Evolutionary conservation across 2,113 vertebrate species (phyloP), one percentile per base, ranked within the genome.

Genomic region (Aegithalos caudatus): DNA sequence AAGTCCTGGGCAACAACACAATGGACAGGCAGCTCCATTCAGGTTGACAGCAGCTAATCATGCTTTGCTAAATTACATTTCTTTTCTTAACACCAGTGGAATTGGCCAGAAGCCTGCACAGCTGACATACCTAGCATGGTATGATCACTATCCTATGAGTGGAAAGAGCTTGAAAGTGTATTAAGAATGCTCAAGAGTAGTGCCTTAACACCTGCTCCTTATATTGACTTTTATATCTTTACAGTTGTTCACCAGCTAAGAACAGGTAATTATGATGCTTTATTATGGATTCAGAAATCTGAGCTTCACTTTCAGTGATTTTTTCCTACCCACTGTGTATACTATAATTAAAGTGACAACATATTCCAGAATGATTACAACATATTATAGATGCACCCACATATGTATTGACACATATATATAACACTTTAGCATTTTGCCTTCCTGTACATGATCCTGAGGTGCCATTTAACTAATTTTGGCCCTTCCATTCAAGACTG

Each of bases 401-500:
- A 2, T 28, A 37, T 7, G 2, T n/a, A 29, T n/a, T 50, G 5
- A 10, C 31, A 31, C 9, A 48, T 22, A 24, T 20, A 18, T 33
- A 25, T 11, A 47, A 31, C 3, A 11, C 5, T 44, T 35, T 4
- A 38, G 2, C 11, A 69, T 18, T 40, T 54, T 28, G 2, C 38
- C 16, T 44, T 56, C 14, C 25, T 4, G 3, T 10, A 19, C 8
- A 7, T 3, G 7, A 60, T 16, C 19, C 10, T 60, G 23, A 54
- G 27, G 16, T 23, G 2, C 3, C 3, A 66, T 37, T 88, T 24
- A 53, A n/a, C 6, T 42, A 20, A 33, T n/a, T 28, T 9, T 14
- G 5, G 14, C 4, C 3, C 2, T 18, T 38, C 15, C 7, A 3
- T 2, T 44, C 17, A 20, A 29, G 11, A 10, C 0, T 40, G 4